Conservation (phyloP, 1,140 invertebrate species). For the Hermetia illucens region DNA sequence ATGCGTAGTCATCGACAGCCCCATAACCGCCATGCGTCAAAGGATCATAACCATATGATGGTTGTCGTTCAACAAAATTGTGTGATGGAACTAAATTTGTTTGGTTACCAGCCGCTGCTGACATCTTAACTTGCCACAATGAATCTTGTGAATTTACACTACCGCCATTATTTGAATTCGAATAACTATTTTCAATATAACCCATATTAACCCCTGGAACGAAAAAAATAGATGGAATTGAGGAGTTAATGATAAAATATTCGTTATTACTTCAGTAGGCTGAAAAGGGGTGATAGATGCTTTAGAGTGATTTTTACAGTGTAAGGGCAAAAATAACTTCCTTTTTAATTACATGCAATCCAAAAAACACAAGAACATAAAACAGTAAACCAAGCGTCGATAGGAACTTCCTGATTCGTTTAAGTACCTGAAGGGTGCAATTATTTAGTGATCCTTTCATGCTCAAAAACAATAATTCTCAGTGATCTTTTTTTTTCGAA, state of each 20-base stretch:
- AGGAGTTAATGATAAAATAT: constrained; percentile 6
- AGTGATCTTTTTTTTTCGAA: too few relatives aligned
- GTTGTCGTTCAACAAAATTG: constrained; percentile 43
- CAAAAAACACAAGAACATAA: too few relatives aligned
- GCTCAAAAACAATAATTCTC: too few relatives aligned
- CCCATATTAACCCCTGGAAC: constrained; percentile 65
- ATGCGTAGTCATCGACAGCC: constrained; percentile 70
- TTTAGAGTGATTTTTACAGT: too few relatives aligned
- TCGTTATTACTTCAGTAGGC: background rate
- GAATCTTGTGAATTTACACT: constrained; percentile 89
- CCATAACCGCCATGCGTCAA: constrained; percentile 66
- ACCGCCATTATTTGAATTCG: constrained; percentile 82
- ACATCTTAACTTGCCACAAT: constrained; percentile 87
- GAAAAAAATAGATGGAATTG: too few relatives aligned
- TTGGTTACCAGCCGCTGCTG: constrained; percentile 49
- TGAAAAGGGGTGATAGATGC: too few relatives aligned
- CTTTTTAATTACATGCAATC: too few relatives aligned
- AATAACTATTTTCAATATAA: constrained; percentile 82
- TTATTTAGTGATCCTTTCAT: too few relatives aligned
- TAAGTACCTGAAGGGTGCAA: too few relatives aligned
- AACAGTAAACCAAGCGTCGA: too few relatives aligned
- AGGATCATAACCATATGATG: constrained; percentile 59
- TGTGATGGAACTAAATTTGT: constrained; percentile 38
- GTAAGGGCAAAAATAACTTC: too few relatives aligned
- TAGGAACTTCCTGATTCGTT: too few relatives aligned